Conservation (phyloP, 2,797 vertebrate genomes). For the Eulemur mongoz region DNA sequence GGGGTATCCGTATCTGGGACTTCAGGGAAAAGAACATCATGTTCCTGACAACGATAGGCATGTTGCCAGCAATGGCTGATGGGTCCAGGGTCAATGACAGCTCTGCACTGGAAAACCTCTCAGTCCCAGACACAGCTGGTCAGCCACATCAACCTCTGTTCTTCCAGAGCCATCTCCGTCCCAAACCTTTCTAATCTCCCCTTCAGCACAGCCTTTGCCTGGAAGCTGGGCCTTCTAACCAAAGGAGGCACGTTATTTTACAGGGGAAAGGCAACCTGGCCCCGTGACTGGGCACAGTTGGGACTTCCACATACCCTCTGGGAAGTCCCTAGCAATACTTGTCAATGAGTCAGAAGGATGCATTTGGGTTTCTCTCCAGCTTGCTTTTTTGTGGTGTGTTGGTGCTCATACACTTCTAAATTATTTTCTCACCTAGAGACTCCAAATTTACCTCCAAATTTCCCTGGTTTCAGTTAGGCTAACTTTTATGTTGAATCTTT, state of each 20-base stretch:
- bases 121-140: background rate
- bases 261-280: background rate
- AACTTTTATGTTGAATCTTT: background rate
- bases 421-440: background rate
- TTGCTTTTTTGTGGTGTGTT: constrained; percentile 5
- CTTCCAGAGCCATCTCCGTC: background rate
- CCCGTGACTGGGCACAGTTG: background rate
- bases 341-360: background rate
- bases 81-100: background rate
- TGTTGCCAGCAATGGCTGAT: background rate
- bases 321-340: background rate
- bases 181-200: background rate
- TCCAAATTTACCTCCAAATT: constrained; percentile 46
- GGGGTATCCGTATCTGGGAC: background rate
- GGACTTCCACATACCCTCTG: background rate
- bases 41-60: background rate
- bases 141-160: background rate
- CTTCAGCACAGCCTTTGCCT: background rate
- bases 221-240: background rate
- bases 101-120: background rate
- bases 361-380: background rate
- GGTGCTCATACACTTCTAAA: background rate
- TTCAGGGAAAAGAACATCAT: background rate
- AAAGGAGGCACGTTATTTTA: background rate
- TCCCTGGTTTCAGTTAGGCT: background rate